A percentile compares a stretch with the other conserved stretches of the same genome.
Conservation (phyloP, 1,140 invertebrate species). For the Drosophila miranda region DNA sequence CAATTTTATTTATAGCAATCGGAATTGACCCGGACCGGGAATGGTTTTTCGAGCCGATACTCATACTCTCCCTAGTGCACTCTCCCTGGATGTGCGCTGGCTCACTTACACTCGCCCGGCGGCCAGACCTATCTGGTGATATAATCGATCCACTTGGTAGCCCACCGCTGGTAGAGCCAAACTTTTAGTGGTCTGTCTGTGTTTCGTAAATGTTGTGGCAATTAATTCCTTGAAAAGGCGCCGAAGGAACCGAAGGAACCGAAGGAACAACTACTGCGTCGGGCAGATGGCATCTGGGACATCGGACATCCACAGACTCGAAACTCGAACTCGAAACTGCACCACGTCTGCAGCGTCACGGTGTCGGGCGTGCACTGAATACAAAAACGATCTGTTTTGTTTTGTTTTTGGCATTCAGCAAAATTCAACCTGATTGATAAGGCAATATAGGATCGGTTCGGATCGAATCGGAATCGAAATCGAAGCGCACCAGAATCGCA, state of each 20-base stretch:
- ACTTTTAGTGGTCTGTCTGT: no score
- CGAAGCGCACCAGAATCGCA: constrained; percentile 59
- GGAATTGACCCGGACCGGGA: constrained; percentile 42
- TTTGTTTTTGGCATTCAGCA: constrained; percentile 70
- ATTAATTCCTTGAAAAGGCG: not conserved
- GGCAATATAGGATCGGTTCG: constrained; percentile 47
- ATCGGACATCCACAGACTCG: constrained; percentile 12
- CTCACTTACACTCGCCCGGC: constrained; percentile 28
- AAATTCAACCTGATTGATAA: constrained; percentile 73
- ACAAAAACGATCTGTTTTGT: constrained; percentile 48
- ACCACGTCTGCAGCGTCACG: constrained; percentile 71
- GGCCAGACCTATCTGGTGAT: constrained; percentile 16
- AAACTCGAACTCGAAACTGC: constrained; percentile 44
- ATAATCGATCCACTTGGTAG: constrained; percentile 17
- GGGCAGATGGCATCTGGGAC: not conserved
- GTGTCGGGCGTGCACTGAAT: constrained; percentile 69
- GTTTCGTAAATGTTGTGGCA: not conserved
- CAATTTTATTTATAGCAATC: constrained; percentile 69
- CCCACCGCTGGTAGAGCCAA: no score
- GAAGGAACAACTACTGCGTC: constrained; percentile 3
- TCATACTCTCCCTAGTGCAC: constrained; percentile 33
- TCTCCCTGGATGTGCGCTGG: not conserved
- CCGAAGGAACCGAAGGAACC: not conserved
- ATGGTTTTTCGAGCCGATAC: constrained; percentile 8
- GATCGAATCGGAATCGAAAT: constrained; percentile 44